Conservation (phyloP, 2,888 invertebrate species). For the Marasmarcha lunaedactyla region DNA sequence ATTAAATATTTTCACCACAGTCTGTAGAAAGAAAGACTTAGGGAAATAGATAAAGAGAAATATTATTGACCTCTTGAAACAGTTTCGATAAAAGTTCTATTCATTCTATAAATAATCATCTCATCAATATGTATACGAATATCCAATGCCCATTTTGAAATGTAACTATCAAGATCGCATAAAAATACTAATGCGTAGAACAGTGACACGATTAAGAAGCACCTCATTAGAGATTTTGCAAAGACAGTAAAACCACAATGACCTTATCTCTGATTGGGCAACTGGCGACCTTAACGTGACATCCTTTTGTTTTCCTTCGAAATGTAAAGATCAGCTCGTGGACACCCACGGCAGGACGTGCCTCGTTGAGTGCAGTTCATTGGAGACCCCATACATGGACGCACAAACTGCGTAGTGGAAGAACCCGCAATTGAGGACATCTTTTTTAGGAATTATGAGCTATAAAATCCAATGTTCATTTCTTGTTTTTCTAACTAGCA, state of each 20-base stretch:
- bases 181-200: too few species aligned
- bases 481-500: not conserved
- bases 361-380: slow-evolving; percentile 38
- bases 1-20: too few species aligned
- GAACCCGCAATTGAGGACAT: slow-evolving; percentile 26
- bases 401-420: slow-evolving; percentile 21
- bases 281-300: slow-evolving; percentile 38
- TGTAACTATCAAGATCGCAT: too few species aligned
- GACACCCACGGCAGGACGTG: slow-evolving; percentile 51
- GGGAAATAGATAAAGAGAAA: too few species aligned
- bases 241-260: not conserved
- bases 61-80: too few species aligned
- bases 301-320: slow-evolving; percentile 37
- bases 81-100: too few species aligned
- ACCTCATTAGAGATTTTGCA: slow-evolving; percentile 1
- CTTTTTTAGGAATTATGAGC: not conserved
- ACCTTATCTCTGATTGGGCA: not conserved
- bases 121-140: too few species aligned
- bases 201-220: not conserved
- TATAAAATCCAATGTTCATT: not conserved
- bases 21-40: too few species aligned
- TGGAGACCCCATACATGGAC: slow-evolving; percentile 38
- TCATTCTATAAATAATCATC: too few species aligned
- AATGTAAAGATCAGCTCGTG: slow-evolving; percentile 32
- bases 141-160: too few species aligned